These are phyloP conservation scores for Microctenopoma steveboyesi DNA, from an alignment of 2,797 vertebrate genomes.

Conservation along the genomic window DNA sequence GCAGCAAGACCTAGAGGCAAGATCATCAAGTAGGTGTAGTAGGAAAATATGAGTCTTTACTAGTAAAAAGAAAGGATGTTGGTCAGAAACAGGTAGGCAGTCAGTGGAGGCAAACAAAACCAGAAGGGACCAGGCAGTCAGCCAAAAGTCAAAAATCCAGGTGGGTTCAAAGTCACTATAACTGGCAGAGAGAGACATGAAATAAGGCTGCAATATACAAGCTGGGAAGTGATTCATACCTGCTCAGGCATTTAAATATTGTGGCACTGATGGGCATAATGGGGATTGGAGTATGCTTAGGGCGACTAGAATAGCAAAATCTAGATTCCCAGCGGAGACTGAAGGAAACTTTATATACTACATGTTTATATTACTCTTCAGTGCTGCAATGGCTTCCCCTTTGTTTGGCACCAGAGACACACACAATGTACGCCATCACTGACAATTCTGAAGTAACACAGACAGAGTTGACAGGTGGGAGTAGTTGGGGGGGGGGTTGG, in stretches of 20 bases:
- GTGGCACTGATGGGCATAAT: no score
- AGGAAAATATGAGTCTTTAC: constrained; percentile 13
- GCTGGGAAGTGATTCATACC: no score
- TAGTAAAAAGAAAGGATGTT: constrained; percentile 22
- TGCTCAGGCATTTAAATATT: no score
- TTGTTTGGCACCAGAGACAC: background rate
- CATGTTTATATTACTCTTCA: constrained; percentile 6
- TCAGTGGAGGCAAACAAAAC: constrained; percentile 32
- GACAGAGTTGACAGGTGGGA: constrained; percentile 7
- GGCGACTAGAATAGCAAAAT: background rate
- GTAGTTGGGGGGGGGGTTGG: constrained; percentile 3
- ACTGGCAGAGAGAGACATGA: background rate
- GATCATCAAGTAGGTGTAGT: constrained; percentile 8
- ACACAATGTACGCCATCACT: background rate
- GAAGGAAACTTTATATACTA: constrained; percentile 21
- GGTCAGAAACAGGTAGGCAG: constrained; percentile 37
- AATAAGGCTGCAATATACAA: background rate
- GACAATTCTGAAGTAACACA: constrained; percentile 11
- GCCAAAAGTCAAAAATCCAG: constrained; percentile 45
- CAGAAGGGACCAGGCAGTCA: constrained; percentile 38
- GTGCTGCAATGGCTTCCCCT: background rate
- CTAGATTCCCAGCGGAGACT: background rate
- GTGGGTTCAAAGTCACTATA: constrained; percentile 25
- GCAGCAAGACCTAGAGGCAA: constrained; percentile 19
- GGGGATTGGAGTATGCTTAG: background rate